phyloP scores from a whole-genome alignment of 2,797 vertebrate species.

The Coilia nasus region DNA sequence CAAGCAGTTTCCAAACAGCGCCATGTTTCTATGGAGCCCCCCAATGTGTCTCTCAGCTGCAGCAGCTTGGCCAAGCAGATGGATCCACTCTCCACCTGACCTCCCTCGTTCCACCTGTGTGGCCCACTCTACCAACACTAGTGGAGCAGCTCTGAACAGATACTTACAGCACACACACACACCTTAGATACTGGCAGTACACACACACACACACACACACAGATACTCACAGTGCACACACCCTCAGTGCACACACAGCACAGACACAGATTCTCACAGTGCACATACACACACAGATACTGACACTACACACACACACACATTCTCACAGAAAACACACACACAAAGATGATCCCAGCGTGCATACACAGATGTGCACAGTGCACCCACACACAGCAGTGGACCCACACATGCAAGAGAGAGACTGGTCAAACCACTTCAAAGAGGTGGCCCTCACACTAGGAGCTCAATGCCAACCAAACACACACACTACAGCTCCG shows the following conservation, averaged over 20 bases:
- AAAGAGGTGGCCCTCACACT: background rate
- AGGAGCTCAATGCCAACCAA: background rate
- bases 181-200: too few relatives aligned
- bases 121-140: background rate
- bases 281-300: too few relatives aligned
- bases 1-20: background rate
- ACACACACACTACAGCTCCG: background rate
- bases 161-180: too few relatives aligned
- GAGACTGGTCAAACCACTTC: background rate
- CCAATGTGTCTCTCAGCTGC: constrained; percentile 16
- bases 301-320: too few relatives aligned
- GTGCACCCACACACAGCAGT: background rate
- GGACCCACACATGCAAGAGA: too few relatives aligned
- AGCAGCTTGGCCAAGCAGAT: constrained; percentile 25
- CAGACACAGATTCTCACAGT: too few relatives aligned
- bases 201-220: too few relatives aligned
- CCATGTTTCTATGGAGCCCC: background rate
- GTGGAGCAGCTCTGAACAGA: background rate
- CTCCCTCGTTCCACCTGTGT: background rate
- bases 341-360: too few relatives aligned
- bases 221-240: too few relatives aligned
- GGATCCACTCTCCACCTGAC: background rate
- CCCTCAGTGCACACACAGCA: too few relatives aligned
- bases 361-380: too few relatives aligned
- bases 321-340: too few relatives aligned